A percentile compares a stretch with the other conserved stretches of the same genome.
These are phyloP conservation scores for Perca fluviatilis DNA, from an alignment of 2,113 vertebrate species.

Conservation along the genomic window DNA sequence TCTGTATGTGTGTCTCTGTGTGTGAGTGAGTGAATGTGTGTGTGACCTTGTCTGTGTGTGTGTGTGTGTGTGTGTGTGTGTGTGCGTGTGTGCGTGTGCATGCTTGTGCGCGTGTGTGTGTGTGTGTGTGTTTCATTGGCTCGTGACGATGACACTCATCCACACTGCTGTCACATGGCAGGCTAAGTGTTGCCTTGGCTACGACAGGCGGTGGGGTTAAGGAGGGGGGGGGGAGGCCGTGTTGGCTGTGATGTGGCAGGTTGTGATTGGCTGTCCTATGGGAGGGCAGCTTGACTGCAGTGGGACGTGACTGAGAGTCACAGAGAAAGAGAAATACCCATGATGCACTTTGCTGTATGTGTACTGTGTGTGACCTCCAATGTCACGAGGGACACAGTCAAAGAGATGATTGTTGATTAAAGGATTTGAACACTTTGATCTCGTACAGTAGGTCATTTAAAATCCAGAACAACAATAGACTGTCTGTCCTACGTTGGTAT, in stretches of 20 bases:
- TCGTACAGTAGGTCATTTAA: too few relatives aligned
- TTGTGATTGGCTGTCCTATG: constrained; percentile 65
- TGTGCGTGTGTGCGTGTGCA: not conserved
- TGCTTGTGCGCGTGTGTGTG: constrained; percentile 15
- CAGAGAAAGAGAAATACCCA: constrained; percentile 5
- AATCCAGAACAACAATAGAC: too few relatives aligned
- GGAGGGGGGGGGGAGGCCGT: not conserved
- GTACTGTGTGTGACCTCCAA: not conserved
- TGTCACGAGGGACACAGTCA: not conserved
- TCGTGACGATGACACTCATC: constrained; percentile 13
- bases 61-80: not conserved
- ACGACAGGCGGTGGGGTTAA: constrained; percentile 23
- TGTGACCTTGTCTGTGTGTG: not conserved
- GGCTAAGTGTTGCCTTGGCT: constrained; percentile 72
- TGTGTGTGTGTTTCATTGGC: constrained; percentile 14
- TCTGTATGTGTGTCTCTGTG: not conserved
- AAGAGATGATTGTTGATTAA: too few relatives aligned
- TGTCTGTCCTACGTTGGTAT: too few relatives aligned
- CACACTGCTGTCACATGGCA: constrained; percentile 60
- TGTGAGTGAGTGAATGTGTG: not conserved
- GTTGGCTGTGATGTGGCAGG: constrained; percentile 56
- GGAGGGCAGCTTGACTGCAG: constrained; percentile 81
- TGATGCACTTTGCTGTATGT: not conserved
- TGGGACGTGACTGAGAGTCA: constrained; percentile 80
- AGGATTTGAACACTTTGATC: too few relatives aligned